Conservation (phyloP, 2,888 invertebrate species). For the Lymantria monacha region DNA sequence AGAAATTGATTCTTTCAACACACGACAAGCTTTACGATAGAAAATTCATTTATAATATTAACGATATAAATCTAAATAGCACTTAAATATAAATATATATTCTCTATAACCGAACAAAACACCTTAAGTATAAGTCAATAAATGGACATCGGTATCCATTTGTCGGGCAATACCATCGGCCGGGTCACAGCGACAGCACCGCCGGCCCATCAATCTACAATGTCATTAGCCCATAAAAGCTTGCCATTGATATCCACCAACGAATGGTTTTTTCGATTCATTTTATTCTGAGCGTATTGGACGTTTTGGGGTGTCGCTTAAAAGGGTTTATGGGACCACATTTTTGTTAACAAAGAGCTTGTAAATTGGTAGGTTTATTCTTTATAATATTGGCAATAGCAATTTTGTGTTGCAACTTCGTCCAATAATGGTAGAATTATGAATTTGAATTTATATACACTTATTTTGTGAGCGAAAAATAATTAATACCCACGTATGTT, state of each 20-base stretch:
- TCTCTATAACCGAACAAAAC: neutral
- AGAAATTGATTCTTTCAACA: no score
- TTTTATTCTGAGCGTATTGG: constrained; percentile 9
- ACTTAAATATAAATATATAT: no score
- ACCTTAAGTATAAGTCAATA: neutral
- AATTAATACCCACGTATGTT: no score
- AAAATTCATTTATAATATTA: no score
- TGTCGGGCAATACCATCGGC: neutral
- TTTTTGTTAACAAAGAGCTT: neutral
- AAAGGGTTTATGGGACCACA: neutral
- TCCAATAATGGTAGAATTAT: no score
- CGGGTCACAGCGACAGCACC: neutral
- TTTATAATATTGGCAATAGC: no score
- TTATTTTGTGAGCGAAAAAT: no score
- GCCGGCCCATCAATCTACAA: constrained; percentile 28
- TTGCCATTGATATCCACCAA: constrained; percentile 30
- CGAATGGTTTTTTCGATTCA: constrained; percentile 24
- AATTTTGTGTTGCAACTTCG: no score
- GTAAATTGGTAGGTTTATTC: no score
- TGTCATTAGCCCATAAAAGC: constrained; percentile 40
- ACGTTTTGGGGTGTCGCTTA: neutral
- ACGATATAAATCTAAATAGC: no score
- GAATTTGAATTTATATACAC: no score
- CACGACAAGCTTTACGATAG: no score
- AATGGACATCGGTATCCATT: constrained; percentile 6